A percentile compares a stretch with the other conserved stretches of the same genome.
Evolutionary conservation across 2,113 vertebrate species (phyloP).

Genomic region (Microcebus murinus): DNA sequence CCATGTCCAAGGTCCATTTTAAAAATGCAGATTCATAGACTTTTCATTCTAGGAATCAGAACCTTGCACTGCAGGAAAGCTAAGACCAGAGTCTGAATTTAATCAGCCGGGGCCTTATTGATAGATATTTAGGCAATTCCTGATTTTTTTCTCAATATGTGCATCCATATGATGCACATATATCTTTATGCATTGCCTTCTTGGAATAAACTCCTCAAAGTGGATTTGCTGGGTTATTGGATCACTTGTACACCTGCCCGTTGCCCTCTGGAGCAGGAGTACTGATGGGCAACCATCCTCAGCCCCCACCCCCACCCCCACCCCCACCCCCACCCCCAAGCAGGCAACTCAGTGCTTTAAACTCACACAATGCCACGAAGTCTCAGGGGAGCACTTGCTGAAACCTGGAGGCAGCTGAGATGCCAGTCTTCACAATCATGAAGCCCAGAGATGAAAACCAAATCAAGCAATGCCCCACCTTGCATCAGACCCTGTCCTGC

Average conservation of each 20-base stretch:
- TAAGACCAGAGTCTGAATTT: neutral
- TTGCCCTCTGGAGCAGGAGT: neutral
- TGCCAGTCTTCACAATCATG: neutral
- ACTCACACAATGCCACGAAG: neutral
- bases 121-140: neutral
- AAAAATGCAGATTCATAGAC: neutral
- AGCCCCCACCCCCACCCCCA: no score
- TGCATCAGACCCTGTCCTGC: neutral
- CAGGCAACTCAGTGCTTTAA: neutral
- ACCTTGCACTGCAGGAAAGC: neutral
- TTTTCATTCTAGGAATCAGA: neutral
- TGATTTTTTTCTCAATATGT: neutral
- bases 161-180: fast-evolving
- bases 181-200: neutral
- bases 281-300: no score
- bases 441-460: neutral
- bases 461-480: fast-evolving
- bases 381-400: neutral
- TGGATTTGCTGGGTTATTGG: neutral
- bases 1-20: neutral
- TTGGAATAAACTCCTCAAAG: neutral
- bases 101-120: neutral
- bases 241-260: neutral
- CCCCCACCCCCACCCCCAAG: fast-evolving
- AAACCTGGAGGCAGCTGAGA: neutral